These are phyloP conservation scores for Sander vitreus DNA, from an alignment of 2,113 vertebrate species.

Conservation along the genomic window DNA sequence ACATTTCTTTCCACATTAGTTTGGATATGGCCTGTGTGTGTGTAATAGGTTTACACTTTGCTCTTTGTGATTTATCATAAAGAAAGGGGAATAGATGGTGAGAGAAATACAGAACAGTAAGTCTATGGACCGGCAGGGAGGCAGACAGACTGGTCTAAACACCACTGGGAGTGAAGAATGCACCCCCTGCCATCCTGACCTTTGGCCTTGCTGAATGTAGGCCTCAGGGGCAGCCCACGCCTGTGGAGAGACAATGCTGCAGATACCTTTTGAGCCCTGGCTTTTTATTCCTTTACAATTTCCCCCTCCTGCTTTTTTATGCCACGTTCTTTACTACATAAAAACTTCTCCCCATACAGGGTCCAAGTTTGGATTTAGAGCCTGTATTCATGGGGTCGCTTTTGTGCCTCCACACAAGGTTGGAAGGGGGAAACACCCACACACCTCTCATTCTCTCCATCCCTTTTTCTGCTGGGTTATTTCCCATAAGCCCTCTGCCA, in stretches of 20 bases:
- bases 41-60: conserved; percentile 26
- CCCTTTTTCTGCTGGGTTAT: conserved; percentile 34
- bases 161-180: conserved; percentile 66
- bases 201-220: conserved; percentile 74
- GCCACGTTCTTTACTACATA: conserved; percentile 54
- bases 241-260: conserved; percentile 75
- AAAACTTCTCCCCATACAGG: conserved; percentile 60
- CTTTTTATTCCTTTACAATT: conserved; percentile 79
- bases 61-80: conserved; percentile 5
- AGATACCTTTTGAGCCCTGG: conserved; percentile 76
- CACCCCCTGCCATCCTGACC: conserved; percentile 69
- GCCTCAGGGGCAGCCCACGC: conserved; percentile 66
- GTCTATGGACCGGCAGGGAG: not conserved
- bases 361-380: conserved; percentile 77
- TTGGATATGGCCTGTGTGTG: not conserved
- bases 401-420: conserved; percentile 75
- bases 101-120: conserved; percentile 24
- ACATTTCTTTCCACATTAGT: conserved; percentile 37
- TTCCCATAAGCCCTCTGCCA: conserved; percentile 71
- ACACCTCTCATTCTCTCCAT: conserved; percentile 4
- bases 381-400: conserved; percentile 73
- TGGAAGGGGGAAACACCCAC: conserved; percentile 39
- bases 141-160: conserved; percentile 41
- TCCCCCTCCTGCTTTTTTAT: conserved; percentile 36
- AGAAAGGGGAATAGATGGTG: not conserved